phyloP scores from a whole-genome alignment of 2,113 vertebrate species.

The Alexandromys fortis region DNA sequence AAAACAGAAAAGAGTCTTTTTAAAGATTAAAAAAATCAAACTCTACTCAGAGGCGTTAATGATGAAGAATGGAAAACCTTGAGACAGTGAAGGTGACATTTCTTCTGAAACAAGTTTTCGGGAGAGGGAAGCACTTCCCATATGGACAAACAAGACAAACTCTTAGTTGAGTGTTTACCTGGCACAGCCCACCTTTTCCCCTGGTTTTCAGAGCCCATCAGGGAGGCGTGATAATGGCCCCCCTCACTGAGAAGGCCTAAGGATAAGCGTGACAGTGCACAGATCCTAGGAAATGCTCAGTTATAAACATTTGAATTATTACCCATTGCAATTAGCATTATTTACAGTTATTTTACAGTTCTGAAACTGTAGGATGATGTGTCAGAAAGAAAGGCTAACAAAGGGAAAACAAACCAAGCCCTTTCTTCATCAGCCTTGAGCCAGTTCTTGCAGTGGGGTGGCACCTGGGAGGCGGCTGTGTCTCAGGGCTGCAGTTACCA shows the following conservation, averaged over 20 bases:
- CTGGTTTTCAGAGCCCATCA: background rate
- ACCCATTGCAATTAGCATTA: background rate
- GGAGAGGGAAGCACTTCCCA: background rate
- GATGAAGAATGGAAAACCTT: background rate
- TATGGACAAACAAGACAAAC: background rate
- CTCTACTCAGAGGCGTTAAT: background rate
- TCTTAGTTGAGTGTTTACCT: background rate
- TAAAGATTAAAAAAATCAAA: background rate
- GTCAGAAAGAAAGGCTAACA: background rate
- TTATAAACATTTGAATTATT: background rate
- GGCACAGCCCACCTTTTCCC: background rate
- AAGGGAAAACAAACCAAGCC: background rate
- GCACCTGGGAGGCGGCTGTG: background rate
- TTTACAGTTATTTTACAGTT: background rate
- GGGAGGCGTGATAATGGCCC: background rate
- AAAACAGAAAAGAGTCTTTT: background rate
- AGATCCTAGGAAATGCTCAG: background rate
- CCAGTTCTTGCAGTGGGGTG: background rate
- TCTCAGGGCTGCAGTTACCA: background rate
- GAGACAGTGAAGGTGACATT: background rate
- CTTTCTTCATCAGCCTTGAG: constrained; percentile 1
- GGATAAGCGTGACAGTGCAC: background rate
- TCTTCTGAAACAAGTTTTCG: background rate
- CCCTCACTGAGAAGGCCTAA: background rate
- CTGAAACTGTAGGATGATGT: constrained; percentile 10